These are phyloP conservation scores for Balaeniceps rex DNA, from an alignment of 2,113 vertebrate genomes.

Conservation along the genomic window DNA sequence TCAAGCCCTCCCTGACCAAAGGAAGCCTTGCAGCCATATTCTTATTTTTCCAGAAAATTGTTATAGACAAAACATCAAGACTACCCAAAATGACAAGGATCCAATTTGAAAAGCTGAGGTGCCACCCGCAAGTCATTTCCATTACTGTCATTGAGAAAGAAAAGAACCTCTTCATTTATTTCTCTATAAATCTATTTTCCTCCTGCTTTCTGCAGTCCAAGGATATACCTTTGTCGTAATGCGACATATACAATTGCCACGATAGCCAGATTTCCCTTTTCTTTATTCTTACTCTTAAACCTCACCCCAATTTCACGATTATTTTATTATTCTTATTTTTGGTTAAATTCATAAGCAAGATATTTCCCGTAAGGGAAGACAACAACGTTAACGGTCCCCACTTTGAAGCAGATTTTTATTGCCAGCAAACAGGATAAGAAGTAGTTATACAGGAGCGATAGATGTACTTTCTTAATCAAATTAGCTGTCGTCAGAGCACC, in stretches of 20 bases:
- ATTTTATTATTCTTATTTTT: not conserved
- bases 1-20: not conserved
- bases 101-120: not conserved
- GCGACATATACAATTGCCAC: accelerated
- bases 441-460: not conserved
- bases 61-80: not conserved
- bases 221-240: accelerated
- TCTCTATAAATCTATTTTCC: not conserved
- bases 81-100: not conserved
- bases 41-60: not conserved
- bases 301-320: not conserved
- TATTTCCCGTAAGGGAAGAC: not conserved
- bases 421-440: not conserved
- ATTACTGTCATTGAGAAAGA: not conserved
- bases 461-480: not conserved
- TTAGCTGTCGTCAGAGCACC: not conserved
- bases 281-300: not conserved
- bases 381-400: accelerated
- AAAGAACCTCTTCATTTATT: not conserved
- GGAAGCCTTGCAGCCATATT: not conserved
- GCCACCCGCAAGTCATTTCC: no score
- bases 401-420: not conserved
- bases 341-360: not conserved
- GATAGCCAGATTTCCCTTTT: not conserved
- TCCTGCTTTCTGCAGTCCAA: not conserved